Conservation (phyloP, 1,140 invertebrate species). For the Brachionus calyciflorus region DNA sequence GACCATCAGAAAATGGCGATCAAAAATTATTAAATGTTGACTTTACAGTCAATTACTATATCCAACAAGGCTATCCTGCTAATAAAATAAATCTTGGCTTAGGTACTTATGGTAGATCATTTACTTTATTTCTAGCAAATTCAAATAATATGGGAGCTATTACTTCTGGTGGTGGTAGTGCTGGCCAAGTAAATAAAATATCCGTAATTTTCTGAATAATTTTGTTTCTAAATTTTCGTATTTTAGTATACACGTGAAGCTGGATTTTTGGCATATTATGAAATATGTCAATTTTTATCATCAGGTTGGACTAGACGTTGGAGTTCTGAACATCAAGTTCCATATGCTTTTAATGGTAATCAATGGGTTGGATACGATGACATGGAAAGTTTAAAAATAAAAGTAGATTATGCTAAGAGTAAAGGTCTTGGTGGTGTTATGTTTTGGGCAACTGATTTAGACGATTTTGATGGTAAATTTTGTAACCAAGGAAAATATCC, state of each 20-base stretch:
- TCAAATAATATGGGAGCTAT: conserved; percentile 80
- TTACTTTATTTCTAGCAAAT: conserved; percentile 69
- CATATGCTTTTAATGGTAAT: conserved; percentile 77
- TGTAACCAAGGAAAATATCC: conserved; percentile 46
- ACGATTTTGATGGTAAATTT: conserved; percentile 45
- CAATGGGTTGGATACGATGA: conserved; percentile 96
- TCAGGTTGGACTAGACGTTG: background rate
- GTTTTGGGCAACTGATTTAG: conserved; percentile 46
- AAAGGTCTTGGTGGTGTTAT: conserved; percentile 36
- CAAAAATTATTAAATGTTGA: conserved; percentile 49
- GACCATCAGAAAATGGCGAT: conserved; percentile 16
- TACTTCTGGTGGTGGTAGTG: conserved; percentile 69
- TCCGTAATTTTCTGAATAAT: conserved; percentile 86
- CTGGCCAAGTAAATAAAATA: conserved; percentile 79
- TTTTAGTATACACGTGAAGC: conserved; percentile 74
- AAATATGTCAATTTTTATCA: conserved; percentile 62
- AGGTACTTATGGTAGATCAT: conserved; percentile 83
- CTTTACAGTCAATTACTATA: conserved; percentile 65
- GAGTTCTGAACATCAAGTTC: conserved; percentile 54
- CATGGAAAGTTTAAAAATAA: conserved; percentile 52
- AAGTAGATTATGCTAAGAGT: conserved; percentile 47
- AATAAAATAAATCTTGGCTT: conserved; percentile 79
- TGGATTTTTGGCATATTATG: conserved; percentile 87
- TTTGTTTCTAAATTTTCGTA: conserved; percentile 67
- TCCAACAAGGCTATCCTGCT: conserved; percentile 71